These are phyloP conservation scores for Fabriciana adippe DNA, from an alignment of 2,888 invertebrate species.

Conservation along the genomic window DNA sequence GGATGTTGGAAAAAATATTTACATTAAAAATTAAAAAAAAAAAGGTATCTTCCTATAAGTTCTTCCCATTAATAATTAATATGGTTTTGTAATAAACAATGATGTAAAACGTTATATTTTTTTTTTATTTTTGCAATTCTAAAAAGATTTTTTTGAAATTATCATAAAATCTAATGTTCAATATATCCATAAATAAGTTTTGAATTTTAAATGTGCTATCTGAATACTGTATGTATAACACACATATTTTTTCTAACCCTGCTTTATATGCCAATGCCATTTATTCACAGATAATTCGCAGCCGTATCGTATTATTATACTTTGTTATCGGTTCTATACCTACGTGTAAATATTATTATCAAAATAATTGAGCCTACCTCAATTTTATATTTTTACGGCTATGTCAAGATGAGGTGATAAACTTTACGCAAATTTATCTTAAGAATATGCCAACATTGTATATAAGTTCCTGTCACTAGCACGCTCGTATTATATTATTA, in stretches of 20 bases:
- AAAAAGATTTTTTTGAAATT: neutral
- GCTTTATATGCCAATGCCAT: conserved; percentile 14
- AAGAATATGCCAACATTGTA: conserved; percentile 27
- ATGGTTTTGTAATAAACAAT: too few relatives aligned
- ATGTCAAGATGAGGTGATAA: conserved; percentile 20
- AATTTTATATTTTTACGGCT: conserved; percentile 8
- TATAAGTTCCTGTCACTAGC: conserved; percentile 1
- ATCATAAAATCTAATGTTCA: neutral
- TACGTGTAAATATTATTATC: conserved; percentile 9
- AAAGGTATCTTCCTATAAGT: too few relatives aligned
- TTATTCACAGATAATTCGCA: conserved; percentile 4
- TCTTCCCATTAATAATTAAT: too few relatives aligned
- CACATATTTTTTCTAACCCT: neutral
- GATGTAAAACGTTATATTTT: too few relatives aligned
- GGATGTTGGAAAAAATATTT: too few relatives aligned
- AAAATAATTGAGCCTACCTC: conserved; percentile 22
- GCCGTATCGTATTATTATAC: conserved; percentile 4
- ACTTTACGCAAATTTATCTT: conserved; percentile 17
- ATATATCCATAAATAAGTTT: neutral
- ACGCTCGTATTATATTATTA: conserved; percentile 9
- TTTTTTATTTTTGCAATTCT: too few relatives aligned
- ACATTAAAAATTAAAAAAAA: too few relatives aligned
- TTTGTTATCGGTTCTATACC: neutral
- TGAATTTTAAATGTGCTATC: neutral
- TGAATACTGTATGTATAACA: neutral